These are phyloP conservation scores for Acrocephalus kingi DNA, from an alignment of 2,113 vertebrate genomes.

Conservation along the genomic window DNA sequence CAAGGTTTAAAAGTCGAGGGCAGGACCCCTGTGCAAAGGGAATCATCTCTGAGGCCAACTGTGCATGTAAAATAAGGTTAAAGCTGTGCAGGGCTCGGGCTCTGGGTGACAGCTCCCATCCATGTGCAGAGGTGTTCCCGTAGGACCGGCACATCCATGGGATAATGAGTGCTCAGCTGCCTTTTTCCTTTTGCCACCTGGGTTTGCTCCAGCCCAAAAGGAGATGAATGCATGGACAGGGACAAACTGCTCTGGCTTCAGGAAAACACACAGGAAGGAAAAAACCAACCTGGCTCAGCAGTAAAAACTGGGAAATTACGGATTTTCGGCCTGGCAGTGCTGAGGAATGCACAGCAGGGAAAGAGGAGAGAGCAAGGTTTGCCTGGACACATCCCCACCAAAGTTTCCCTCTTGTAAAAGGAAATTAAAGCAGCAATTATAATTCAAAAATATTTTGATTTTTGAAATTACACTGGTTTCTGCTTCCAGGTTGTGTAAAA, in stretches of 20 bases:
- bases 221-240: background rate
- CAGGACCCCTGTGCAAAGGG: background rate
- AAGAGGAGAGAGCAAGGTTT: fast-evolving
- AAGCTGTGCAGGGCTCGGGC: background rate
- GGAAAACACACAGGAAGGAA: background rate
- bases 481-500: background rate
- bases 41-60: background rate
- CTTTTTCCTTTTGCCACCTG: fast-evolving
- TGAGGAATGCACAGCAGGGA: background rate
- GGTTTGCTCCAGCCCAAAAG: background rate
- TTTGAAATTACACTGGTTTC: background rate
- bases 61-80: background rate
- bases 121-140: background rate
- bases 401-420: background rate
- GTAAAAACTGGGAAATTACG: background rate
- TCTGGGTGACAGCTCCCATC: background rate
- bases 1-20: background rate
- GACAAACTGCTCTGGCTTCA: background rate
- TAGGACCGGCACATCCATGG: background rate
- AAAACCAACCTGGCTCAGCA: background rate
- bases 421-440: fast-evolving
- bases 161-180: background rate
- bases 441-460: background rate
- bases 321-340: background rate
- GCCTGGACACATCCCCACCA: background rate